Conservation (phyloP, 2,113 vertebrate genomes). For the Ceuthmochares aereus region DNA sequence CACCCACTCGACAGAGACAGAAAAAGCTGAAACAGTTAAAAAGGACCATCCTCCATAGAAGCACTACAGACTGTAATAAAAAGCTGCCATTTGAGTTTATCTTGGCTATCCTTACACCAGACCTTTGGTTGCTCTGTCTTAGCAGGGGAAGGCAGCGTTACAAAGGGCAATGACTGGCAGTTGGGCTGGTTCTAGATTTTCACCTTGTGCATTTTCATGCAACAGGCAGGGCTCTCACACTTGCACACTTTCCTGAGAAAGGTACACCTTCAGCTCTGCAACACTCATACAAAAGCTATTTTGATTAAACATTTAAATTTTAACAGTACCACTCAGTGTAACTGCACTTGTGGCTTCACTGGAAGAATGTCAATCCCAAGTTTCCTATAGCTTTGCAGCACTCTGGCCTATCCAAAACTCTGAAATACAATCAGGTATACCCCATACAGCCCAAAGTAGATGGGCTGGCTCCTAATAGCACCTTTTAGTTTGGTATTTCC, state of each 20-base stretch:
- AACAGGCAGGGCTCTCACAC: background rate
- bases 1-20: background rate
- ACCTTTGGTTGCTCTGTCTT: background rate
- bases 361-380: background rate
- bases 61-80: background rate
- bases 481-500: background rate
- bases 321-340: background rate
- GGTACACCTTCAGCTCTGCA: background rate
- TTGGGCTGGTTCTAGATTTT: background rate
- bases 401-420: background rate
- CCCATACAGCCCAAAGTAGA: background rate
- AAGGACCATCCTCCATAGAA: background rate
- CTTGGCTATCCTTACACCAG: background rate
- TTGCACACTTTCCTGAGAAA: background rate
- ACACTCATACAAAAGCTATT: background rate
- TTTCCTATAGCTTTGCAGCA: background rate
- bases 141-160: background rate
- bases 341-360: background rate
- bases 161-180: background rate
- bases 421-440: background rate
- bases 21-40: background rate
- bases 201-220: accelerated
- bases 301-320: background rate
- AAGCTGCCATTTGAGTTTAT: background rate
- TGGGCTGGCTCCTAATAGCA: background rate